Conservation (phyloP, 2,888 invertebrate genomes). For the Mayetiola destructor region DNA sequence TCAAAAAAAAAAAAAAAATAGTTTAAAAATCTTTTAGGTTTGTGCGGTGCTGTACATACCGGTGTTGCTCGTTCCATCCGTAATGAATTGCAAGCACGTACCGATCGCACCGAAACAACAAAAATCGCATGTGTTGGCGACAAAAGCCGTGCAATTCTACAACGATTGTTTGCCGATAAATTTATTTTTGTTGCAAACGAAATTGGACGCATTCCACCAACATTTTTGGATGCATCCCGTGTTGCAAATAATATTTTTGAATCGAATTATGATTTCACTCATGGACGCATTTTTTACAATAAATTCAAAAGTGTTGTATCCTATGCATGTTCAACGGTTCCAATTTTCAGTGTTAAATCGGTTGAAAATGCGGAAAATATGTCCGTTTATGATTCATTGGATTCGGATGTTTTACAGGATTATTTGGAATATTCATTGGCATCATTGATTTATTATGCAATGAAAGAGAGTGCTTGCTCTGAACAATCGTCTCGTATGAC, state of each 20-base stretch:
- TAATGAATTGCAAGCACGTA: conserved; percentile 43
- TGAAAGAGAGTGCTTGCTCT: conserved; percentile 96
- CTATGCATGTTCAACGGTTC: conserved; percentile 64
- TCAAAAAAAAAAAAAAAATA: background rate
- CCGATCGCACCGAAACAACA: conserved; percentile 47
- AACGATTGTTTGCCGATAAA: conserved; percentile 59
- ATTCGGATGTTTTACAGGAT: conserved; percentile 76
- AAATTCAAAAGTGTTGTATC: conserved; percentile 88
- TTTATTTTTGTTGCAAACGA: conserved; percentile 77
- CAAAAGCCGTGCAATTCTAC: conserved; percentile 75
- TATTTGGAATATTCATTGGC: conserved; percentile 94
- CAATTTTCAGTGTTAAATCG: conserved; percentile 65
- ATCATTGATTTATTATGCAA: conserved; percentile 79
- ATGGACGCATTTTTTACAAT: conserved; percentile 87
- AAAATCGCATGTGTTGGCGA: conserved; percentile 82
- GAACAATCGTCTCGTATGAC: conserved; percentile 99
- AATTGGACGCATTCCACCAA: conserved; percentile 86
- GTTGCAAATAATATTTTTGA: conserved; percentile 70
- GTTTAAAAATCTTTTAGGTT: conserved; percentile 40
- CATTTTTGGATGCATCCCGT: conserved; percentile 78
- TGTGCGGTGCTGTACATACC: conserved; percentile 95
- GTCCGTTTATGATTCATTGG: conserved; percentile 82
- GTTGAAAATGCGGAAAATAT: conserved; percentile 83
- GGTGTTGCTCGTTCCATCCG: conserved; percentile 76
- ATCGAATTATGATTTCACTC: conserved; percentile 66